A percentile compares a stretch with the other conserved stretches of the same genome.
Evolutionary conservation across 2,797 vertebrate genomes (phyloP).

Genomic region (Acropternis orthonyx): DNA sequence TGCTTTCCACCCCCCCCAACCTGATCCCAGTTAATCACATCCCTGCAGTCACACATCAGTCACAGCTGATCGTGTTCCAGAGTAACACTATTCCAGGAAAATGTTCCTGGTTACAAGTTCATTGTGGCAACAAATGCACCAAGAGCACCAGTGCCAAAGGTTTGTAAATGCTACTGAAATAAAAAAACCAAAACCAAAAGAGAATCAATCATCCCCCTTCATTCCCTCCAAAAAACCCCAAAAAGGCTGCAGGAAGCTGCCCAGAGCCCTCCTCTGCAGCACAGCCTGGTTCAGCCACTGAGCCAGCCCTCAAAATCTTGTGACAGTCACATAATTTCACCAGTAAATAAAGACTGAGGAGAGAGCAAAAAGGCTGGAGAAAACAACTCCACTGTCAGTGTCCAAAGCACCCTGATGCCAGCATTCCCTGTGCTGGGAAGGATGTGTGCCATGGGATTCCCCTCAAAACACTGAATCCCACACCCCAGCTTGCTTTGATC

Average conservation of each 20-base stretch:
- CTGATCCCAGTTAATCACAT: background rate
- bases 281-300: background rate
- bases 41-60: background rate
- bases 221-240: rapidly evolving
- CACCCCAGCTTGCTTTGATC: background rate
- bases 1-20: background rate
- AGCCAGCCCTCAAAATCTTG: background rate
- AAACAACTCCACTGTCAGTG: background rate
- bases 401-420: background rate
- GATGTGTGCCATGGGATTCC: background rate
- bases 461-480: background rate
- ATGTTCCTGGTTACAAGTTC: background rate
- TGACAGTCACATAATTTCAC: background rate
- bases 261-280: background rate
- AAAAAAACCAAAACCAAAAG: background rate
- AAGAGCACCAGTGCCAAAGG: background rate
- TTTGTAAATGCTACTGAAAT: background rate
- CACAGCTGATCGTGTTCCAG: background rate
- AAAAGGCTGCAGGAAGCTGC: background rate
- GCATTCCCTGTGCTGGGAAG: background rate
- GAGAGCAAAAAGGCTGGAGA: background rate
- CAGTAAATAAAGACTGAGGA: background rate
- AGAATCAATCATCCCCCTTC: background rate
- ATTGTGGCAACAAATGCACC: background rate
- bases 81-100: background rate